Evolutionary conservation across 2,888 invertebrate genomes (phyloP).

Genomic region (Sinopyrophorus schimmeli): DNA sequence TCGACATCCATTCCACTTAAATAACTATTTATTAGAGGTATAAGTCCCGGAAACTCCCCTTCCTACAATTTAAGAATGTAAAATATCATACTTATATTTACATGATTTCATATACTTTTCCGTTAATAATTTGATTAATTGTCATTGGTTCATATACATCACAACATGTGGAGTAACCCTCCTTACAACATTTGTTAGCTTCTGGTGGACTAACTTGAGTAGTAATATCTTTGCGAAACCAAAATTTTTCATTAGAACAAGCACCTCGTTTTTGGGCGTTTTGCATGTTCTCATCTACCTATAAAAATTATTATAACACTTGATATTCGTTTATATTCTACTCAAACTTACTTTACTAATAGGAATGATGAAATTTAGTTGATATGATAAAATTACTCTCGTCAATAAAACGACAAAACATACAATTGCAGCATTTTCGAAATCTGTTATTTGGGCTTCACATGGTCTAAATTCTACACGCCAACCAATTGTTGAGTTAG

Average conservation of each 20-base stretch:
- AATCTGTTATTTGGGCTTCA: constrained; percentile 97
- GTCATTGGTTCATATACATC: constrained; percentile 78
- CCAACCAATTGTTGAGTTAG: constrained; percentile 97
- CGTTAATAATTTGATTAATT: constrained; percentile 96
- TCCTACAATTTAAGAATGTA: no score
- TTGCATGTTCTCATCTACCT: constrained; percentile 95
- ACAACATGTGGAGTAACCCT: constrained; percentile 43
- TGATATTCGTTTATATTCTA: constrained; percentile 44
- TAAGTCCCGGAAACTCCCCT: constrained; percentile 90
- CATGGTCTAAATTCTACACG: constrained; percentile 99
- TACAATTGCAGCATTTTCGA: constrained; percentile 98
- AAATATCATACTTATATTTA: no score
- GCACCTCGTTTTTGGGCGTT: constrained; percentile 92
- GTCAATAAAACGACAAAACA: constrained; percentile 97
- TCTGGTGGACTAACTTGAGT: constrained; percentile 57
- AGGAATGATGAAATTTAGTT: constrained; percentile 94
- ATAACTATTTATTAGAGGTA: constrained; percentile 92
- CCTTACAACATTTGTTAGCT: constrained; percentile 51
- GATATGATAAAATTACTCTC: constrained; percentile 93
- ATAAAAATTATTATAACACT: constrained; percentile 37
- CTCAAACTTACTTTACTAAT: constrained; percentile 74
- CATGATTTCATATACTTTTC: no score
- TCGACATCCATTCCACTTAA: constrained; percentile 95
- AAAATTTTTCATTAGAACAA: constrained; percentile 81
- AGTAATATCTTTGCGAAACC: constrained; percentile 85